Percentiles rank a stretch among this genome's conserved stretches.
Conservation (phyloP, 2,888 invertebrate species). For the Phymatocera aterrima region DNA sequence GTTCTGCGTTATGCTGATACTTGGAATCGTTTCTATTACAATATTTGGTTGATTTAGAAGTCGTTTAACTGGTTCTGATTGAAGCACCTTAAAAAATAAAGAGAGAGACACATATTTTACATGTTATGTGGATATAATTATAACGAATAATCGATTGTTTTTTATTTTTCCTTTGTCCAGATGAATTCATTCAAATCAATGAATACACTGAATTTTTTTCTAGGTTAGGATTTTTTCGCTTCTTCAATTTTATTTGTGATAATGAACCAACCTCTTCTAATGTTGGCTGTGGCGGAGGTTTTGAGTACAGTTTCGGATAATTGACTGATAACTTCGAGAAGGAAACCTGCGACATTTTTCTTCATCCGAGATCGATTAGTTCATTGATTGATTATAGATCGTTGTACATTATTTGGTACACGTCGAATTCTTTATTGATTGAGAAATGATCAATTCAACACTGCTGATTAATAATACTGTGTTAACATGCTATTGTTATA, state of each 20-base stretch:
- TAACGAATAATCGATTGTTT: background rate
- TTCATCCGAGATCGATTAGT: background rate
- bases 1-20: background rate
- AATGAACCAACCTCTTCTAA: slow-evolving; percentile 56
- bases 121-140: background rate
- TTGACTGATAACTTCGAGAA: slow-evolving; percentile 55
- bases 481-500: background rate
- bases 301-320: slow-evolving; percentile 53
- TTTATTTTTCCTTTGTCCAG: background rate
- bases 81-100: slow-evolving; percentile 59
- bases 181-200: slow-evolving; percentile 13
- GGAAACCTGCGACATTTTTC: slow-evolving; percentile 55
- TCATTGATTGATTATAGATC: background rate
- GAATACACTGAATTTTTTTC: background rate
- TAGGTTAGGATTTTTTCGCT: background rate
- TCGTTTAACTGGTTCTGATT: slow-evolving; percentile 67
- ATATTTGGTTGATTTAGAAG: slow-evolving; percentile 69
- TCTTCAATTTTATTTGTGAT: too few relatives aligned
- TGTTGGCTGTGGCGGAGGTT: slow-evolving; percentile 51
- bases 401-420: slow-evolving; percentile 6
- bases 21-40: slow-evolving; percentile 63
- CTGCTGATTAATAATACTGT: too few relatives aligned
- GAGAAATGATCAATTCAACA: too few relatives aligned
- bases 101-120: slow-evolving; percentile 4
- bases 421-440: background rate